phyloP scores from a whole-genome alignment of 2,888 invertebrate species.

The Xanthorhoe designata region DNA sequence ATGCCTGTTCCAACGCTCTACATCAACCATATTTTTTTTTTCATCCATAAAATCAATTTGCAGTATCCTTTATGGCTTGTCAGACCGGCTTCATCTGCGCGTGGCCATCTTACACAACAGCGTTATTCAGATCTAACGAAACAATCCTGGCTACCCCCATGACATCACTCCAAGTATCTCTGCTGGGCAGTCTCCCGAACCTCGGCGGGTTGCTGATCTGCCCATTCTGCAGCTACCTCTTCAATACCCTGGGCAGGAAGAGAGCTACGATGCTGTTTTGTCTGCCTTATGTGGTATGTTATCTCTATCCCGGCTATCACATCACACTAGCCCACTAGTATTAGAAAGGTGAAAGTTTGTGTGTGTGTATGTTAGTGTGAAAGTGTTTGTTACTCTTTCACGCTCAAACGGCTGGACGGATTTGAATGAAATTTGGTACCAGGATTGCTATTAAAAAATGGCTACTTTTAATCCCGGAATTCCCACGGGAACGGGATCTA shows the following conservation, averaged over 20 bases:
- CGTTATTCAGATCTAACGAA: conserved; percentile 66
- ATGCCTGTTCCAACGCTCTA: no score
- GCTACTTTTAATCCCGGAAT: no score
- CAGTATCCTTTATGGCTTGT: conserved; percentile 64
- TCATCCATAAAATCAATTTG: no score
- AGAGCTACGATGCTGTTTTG: conserved; percentile 73
- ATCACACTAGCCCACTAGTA: no score
- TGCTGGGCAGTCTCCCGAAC: conserved; percentile 73
- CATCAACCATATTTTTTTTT: no score
- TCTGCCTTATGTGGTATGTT: conserved; percentile 60
- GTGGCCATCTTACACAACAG: conserved; percentile 76
- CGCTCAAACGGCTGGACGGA: no score
- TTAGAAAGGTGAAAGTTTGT: no score
- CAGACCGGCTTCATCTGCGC: conserved; percentile 71
- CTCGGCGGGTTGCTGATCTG: conserved; percentile 67
- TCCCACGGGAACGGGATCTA: no score
- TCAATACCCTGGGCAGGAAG: conserved; percentile 71
- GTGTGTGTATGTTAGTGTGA: no score
- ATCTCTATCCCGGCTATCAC: neutral
- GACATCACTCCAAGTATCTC: conserved; percentile 63
- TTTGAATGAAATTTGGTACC: no score
- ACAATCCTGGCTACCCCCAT: conserved; percentile 67
- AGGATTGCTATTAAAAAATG: no score
- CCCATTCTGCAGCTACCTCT: conserved; percentile 68
- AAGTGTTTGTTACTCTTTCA: no score